Conservation (phyloP, 2,797 vertebrate species). For the Gadopsis bispinosus region DNA sequence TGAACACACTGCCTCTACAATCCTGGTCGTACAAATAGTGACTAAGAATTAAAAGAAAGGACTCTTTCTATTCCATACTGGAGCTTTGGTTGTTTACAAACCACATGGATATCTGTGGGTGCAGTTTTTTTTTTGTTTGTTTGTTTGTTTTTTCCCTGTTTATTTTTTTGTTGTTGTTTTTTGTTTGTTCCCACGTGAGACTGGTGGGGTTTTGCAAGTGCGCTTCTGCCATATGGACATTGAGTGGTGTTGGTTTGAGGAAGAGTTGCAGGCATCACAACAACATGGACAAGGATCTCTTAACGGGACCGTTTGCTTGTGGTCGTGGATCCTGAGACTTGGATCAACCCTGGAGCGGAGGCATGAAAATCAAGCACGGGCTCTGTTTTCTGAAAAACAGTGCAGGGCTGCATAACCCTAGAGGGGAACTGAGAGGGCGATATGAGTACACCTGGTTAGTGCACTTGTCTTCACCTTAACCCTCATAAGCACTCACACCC, state of each 20-base stretch:
- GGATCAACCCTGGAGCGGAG: slow-evolving; percentile 61
- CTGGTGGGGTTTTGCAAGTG: slow-evolving; percentile 81
- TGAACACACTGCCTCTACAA: slow-evolving; percentile 90
- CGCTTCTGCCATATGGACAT: slow-evolving; percentile 84
- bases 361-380: slow-evolving; percentile 68
- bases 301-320: slow-evolving; percentile 52
- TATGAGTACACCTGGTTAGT: slow-evolving; percentile 52
- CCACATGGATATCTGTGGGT: slow-evolving; percentile 86
- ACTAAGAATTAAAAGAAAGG: slow-evolving; percentile 81
- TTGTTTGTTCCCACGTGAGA: slow-evolving; percentile 68
- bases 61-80: slow-evolving; percentile 88
- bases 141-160: not conserved
- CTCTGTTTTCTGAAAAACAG: slow-evolving; percentile 67
- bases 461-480: slow-evolving; percentile 64
- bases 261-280: slow-evolving; percentile 68
- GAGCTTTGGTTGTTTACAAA: slow-evolving; percentile 90
- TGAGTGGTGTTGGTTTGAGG: slow-evolving; percentile 69
- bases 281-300: slow-evolving; percentile 64
- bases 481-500: slow-evolving; percentile 73
- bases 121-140: slow-evolving; percentile 67
- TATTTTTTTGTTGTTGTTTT: slow-evolving; percentile 34
- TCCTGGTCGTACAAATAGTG: slow-evolving; percentile 84
- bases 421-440: slow-evolving; percentile 66
- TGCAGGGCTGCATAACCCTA: slow-evolving; percentile 63
- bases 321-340: slow-evolving; percentile 65